phyloP scores from a whole-genome alignment of 1,140 invertebrate genomes.

The Cephus cinctus region DNA sequence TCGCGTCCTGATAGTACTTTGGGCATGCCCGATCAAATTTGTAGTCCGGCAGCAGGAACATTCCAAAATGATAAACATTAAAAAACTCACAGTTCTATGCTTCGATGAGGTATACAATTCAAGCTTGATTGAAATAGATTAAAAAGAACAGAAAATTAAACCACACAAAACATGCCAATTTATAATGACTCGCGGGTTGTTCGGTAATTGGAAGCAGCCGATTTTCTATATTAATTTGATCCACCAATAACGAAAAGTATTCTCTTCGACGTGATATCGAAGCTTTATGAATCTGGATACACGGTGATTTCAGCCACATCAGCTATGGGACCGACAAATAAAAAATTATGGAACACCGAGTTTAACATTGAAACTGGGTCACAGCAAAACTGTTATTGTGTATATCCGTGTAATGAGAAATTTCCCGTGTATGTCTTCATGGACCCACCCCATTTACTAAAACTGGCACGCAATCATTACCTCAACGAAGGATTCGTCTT shows the following conservation, averaged over 20 bases:
- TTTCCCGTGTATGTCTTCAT: background rate
- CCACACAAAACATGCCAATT: conserved; percentile 30
- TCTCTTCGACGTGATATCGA: conserved; percentile 25
- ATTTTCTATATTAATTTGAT: conserved; percentile 35
- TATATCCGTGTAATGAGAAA: background rate
- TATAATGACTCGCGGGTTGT: conserved; percentile 27
- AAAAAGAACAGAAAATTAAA: conserved; percentile 25
- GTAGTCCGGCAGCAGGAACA: no score
- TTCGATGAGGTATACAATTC: background rate
- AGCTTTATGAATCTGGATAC: conserved; percentile 20
- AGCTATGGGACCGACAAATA: conserved; percentile 32
- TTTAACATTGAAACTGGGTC: background rate
- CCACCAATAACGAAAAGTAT: conserved; percentile 23
- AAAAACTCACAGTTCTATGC: background rate
- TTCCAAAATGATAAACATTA: background rate
- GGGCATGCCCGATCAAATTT: no score
- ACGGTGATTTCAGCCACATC: conserved; percentile 25
- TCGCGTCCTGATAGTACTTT: no score
- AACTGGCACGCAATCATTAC: background rate
- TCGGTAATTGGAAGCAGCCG: conserved; percentile 35
- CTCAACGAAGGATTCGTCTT: no score
- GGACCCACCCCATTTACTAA: background rate
- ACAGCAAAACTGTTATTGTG: background rate
- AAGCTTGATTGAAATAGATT: background rate
- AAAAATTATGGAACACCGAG: conserved; percentile 23